phyloP scores from a whole-genome alignment of 2,888 invertebrate genomes.

The Ypsolopha sequella region DNA sequence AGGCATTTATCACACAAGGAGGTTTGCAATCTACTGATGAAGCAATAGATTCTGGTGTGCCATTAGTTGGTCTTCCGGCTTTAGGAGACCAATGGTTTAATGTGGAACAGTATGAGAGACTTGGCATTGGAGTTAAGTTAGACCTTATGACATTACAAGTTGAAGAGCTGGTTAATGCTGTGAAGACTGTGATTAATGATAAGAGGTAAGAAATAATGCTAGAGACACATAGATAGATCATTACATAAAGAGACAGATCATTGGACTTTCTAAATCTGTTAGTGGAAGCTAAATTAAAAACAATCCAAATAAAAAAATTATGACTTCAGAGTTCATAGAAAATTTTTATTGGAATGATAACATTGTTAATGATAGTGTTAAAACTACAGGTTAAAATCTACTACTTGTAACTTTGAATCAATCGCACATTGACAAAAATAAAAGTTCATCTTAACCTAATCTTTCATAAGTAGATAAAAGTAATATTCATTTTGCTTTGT shows the following conservation, averaged over 20 bases:
- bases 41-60: constrained; percentile 19
- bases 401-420: background rate
- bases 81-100: constrained; percentile 20
- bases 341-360: no score
- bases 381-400: no score
- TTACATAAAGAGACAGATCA: no score
- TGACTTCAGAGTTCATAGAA: no score
- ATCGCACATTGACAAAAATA: background rate
- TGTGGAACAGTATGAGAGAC: constrained; percentile 14
- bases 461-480: no score
- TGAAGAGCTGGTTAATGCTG: constrained; percentile 7
- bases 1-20: constrained; percentile 20
- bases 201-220: constrained; percentile 15
- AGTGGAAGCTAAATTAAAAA: no score
- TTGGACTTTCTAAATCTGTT: no score
- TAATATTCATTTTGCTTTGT: no score
- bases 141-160: constrained; percentile 13
- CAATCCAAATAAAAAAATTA: no score
- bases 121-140: constrained; percentile 17
- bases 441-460: no score
- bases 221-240: no score
- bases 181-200: constrained; percentile 8
- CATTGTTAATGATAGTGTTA: no score
- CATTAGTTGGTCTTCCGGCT: constrained; percentile 18
- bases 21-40: constrained; percentile 21